phyloP scores from a whole-genome alignment of 2,888 invertebrate species.

The Chloroclystis v-ata region DNA sequence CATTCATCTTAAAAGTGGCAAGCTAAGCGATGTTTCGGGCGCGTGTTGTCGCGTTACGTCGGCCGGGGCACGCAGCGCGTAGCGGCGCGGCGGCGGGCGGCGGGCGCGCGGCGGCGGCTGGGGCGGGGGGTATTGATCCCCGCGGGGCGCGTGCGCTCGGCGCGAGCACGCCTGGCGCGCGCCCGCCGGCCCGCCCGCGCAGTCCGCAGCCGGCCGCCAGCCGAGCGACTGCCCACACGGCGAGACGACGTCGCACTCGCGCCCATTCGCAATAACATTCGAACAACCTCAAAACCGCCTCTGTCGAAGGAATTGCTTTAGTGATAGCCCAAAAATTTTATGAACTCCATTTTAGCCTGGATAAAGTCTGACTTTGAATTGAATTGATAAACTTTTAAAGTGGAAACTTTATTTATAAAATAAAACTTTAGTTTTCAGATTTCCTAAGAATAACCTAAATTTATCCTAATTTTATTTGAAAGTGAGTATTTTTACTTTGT shows the following conservation, averaged over 20 bases:
- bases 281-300: slow-evolving; percentile 62
- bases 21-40: slow-evolving; percentile 24
- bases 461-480: background rate
- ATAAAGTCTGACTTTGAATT: slow-evolving; percentile 30
- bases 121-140: slow-evolving; percentile 75
- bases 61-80: slow-evolving; percentile 31
- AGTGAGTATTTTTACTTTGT: slow-evolving; percentile 33
- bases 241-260: slow-evolving; percentile 30
- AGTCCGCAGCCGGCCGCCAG: slow-evolving; percentile 71
- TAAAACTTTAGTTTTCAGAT: slow-evolving; percentile 2
- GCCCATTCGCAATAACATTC: slow-evolving; percentile 65
- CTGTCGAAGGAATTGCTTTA: slow-evolving; percentile 60
- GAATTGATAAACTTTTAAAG: slow-evolving; percentile 33
- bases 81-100: slow-evolving; percentile 32
- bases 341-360: slow-evolving; percentile 35
- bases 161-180: slow-evolving; percentile 48
- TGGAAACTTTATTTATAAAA: slow-evolving; percentile 42
- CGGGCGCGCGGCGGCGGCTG: slow-evolving; percentile 55
- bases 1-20: slow-evolving; percentile 24
- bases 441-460: background rate
- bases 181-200: slow-evolving; percentile 55
- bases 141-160: slow-evolving; percentile 68
- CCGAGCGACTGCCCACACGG: slow-evolving; percentile 57
- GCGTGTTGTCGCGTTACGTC: slow-evolving; percentile 18
- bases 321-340: slow-evolving; percentile 49